Conservation (phyloP, 2,113 vertebrate species). For the Amphiprion ocellaris region DNA sequence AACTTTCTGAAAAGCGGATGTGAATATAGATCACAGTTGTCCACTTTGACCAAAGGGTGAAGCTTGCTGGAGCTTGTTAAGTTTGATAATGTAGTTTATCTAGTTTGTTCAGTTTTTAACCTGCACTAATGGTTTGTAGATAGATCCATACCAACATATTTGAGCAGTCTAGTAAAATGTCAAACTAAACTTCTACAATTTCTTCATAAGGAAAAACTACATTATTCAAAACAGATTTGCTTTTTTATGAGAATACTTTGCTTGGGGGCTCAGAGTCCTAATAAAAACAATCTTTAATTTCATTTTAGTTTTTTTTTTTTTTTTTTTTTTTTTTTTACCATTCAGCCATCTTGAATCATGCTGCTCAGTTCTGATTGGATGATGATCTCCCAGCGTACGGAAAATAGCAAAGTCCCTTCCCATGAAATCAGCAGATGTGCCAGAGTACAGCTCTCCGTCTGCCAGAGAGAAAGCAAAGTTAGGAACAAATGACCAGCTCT, state of each 20-base stretch:
- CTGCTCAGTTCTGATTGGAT: slow-evolving; percentile 98
- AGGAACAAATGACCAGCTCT: slow-evolving; percentile 37
- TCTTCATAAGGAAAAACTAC: too few relatives aligned
- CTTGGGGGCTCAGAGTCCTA: too few relatives aligned
- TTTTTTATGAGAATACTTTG: too few relatives aligned
- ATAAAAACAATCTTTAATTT: background rate
- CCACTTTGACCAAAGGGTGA: slow-evolving; percentile 21
- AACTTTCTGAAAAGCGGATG: background rate
- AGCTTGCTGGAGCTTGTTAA: background rate
- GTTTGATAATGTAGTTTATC: slow-evolving; percentile 6
- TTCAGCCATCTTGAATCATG: slow-evolving; percentile 99
- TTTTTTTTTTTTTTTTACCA: slow-evolving; percentile 81
- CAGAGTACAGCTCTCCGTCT: slow-evolving; percentile 98
- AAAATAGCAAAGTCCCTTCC: slow-evolving; percentile 99
- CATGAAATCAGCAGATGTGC: slow-evolving; percentile 99
- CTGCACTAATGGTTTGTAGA: too few relatives aligned
- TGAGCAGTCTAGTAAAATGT: too few relatives aligned
- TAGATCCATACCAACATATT: too few relatives aligned
- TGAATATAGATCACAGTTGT: slow-evolving; percentile 11
- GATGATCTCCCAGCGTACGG: slow-evolving; percentile 94
- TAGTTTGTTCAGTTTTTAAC: background rate
- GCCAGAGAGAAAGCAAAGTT: slow-evolving; percentile 51
- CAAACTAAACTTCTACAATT: too few relatives aligned
- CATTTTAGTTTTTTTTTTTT: background rate
- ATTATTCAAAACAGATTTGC: too few relatives aligned